Conservation (phyloP, 2,888 invertebrate genomes). For the Drosophila anceps region DNA sequence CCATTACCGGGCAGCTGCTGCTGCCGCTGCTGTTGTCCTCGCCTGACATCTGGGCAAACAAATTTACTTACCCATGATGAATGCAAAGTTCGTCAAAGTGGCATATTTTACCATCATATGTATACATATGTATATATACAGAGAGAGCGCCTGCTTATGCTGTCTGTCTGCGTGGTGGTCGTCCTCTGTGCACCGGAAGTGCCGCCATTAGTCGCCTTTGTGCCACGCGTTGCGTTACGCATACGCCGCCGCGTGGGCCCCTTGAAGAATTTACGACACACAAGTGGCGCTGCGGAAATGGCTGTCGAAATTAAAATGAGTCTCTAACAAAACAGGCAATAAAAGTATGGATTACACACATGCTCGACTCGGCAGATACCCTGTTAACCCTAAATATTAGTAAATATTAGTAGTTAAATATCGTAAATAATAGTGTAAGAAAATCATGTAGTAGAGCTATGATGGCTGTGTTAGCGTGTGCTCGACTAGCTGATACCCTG, state of each 20-base stretch:
- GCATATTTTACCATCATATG: constrained; percentile 38
- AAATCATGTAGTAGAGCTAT: not conserved
- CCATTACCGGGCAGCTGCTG: constrained; percentile 59
- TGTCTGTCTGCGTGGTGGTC: constrained; percentile 15
- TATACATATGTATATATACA: not conserved
- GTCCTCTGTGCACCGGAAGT: constrained; percentile 70
- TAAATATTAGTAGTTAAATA: not conserved
- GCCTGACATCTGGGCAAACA: constrained; percentile 76
- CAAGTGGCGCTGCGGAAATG: constrained; percentile 50
- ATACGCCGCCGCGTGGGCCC: constrained; percentile 52
- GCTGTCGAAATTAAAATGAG: constrained; percentile 50
- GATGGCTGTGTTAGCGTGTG: not conserved
- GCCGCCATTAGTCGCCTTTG: constrained; percentile 77
- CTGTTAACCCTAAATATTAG: not conserved
- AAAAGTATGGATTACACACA: not conserved
- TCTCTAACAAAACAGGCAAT: constrained; percentile 15
- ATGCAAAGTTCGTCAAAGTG: constrained; percentile 67
- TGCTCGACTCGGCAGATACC: not conserved
- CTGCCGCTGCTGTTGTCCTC: constrained; percentile 5
- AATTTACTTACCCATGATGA: constrained; percentile 80
- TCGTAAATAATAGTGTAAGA: not conserved
- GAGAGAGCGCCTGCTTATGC: not conserved
- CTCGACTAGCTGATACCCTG: not conserved
- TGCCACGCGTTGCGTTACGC: constrained; percentile 51
- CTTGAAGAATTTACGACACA: constrained; percentile 43